Base-by-base conservation (phyloP, 2,888 invertebrate species). In the Torymus auratus region DNA sequence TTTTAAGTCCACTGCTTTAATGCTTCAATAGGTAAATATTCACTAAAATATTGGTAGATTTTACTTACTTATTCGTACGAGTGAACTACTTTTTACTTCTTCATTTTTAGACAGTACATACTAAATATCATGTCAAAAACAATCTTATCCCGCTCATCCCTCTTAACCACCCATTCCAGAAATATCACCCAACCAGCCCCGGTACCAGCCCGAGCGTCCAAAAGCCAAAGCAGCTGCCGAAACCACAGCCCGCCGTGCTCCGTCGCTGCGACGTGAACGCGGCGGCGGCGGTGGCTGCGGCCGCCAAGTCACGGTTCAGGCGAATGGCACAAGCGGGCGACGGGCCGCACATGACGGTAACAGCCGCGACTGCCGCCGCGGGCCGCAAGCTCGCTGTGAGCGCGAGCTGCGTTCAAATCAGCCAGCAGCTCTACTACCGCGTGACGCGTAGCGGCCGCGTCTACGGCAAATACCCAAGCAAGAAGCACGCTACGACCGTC, bases 361-460 rank as follows among this genome's bases (percentile, higher is more conserved):
- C 78, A 28, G 76, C 83, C n/a, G 53, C 83, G 17, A 83, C 84
- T 56, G 78, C 78, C 41, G 76, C 83, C 14, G 53, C 83, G 2
- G 82, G 83, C 41, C 53, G 84, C 15, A 83, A 83, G 5, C 83
- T 76, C 14, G 23, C 53, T 4, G 74, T 83, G 5, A 76, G 84
- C 50, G 67, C 85, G 2, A 82, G 85, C 56, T 73, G 84, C 28
- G 79, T 85, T 0, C 83, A 86, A 23, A 83, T 83, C 11, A 80
- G 81, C 14, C 87, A 88, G 60, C 86, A 88, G 67, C 82, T 88
- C 41, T 86, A 87, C 68, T 91, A 88, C 83, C 86, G 86, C 62
- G 87, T 90, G 58, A 91, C 91, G 14, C 87, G 91, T 70, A 91
- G 91, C 82, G 91, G 91, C 52, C 87, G 86, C 79, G 78, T 91